phyloP scores from a whole-genome alignment of 2,888 invertebrate species.

The Crematogaster levior region DNA sequence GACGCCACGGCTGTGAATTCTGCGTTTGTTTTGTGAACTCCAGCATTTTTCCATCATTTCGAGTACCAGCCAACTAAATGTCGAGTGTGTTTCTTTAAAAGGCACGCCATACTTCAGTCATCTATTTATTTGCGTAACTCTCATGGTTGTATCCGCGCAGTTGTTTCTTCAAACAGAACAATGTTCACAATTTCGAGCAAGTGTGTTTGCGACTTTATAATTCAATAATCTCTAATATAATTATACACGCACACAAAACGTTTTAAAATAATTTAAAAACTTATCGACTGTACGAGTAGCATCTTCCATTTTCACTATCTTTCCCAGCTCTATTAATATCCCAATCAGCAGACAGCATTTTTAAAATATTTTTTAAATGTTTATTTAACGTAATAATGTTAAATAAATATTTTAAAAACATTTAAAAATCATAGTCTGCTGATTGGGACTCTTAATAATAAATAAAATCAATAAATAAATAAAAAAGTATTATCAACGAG shows the following conservation, averaged over 20 bases:
- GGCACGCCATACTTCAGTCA: background rate
- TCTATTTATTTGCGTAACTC: background rate
- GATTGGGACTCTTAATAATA: too few relatives aligned
- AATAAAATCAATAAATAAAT: too few relatives aligned
- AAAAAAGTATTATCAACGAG: background rate
- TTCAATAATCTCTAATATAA: conserved; percentile 20
- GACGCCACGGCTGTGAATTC: background rate
- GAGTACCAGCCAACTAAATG: background rate
- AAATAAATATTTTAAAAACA: too few relatives aligned
- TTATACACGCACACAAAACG: background rate
- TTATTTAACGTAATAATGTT: too few relatives aligned
- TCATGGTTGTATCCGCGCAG: too few relatives aligned
- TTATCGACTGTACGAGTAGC: background rate
- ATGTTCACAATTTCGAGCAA: conserved; percentile 19
- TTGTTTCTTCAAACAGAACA: background rate
- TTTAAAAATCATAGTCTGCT: too few relatives aligned
- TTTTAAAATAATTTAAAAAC: background rate
- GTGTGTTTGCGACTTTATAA: background rate
- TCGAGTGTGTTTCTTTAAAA: background rate
- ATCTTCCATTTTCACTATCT: background rate
- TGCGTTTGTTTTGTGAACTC: background rate
- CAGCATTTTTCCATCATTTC: background rate
- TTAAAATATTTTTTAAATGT: too few relatives aligned
- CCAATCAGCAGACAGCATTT: too few relatives aligned
- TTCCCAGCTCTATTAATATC: background rate